Percentiles rank a stretch among this genome's conserved stretches.
These are phyloP conservation scores for Craniophora ligustri DNA, from an alignment of 2,888 invertebrate species.

Conservation along the genomic window DNA sequence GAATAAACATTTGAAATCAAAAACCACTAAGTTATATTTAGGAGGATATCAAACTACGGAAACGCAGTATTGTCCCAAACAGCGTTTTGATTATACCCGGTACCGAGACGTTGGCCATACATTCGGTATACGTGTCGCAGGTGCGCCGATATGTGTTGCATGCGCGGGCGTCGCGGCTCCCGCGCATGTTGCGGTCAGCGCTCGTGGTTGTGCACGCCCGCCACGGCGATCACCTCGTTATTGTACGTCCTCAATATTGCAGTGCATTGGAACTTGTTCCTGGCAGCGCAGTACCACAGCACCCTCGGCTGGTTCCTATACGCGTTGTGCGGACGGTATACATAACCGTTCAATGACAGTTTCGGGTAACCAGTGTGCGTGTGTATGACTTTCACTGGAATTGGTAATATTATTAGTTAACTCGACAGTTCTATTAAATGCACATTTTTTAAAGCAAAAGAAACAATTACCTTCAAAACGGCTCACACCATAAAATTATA, in stretches of 20 bases:
- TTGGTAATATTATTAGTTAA: slow-evolving; percentile 46
- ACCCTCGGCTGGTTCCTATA: slow-evolving; percentile 80
- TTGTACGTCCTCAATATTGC: slow-evolving; percentile 77
- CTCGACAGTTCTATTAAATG: slow-evolving; percentile 15
- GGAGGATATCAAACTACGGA: background rate
- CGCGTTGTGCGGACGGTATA: slow-evolving; percentile 82
- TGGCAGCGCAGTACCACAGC: slow-evolving; percentile 81
- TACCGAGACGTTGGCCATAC: slow-evolving; percentile 65
- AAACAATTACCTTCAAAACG: slow-evolving; percentile 48
- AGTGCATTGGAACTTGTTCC: slow-evolving; percentile 73
- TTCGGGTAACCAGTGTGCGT: slow-evolving; percentile 80
- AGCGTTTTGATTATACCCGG: slow-evolving; percentile 29
- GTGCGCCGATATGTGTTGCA: slow-evolving; percentile 47
- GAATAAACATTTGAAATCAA: too few species aligned
- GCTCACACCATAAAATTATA: slow-evolving; percentile 25
- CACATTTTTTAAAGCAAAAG: slow-evolving; percentile 11
- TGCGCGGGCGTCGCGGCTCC: slow-evolving; percentile 47
- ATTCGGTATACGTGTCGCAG: slow-evolving; percentile 64
- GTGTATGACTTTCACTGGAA: slow-evolving; percentile 78
- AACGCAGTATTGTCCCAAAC: slow-evolving; percentile 2
- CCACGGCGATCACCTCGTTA: slow-evolving; percentile 71
- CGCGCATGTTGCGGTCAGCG: slow-evolving; percentile 65
- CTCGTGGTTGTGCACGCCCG: slow-evolving; percentile 75
- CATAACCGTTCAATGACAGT: slow-evolving; percentile 74
- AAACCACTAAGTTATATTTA: too few species aligned